phyloP scores from a whole-genome alignment of 1,140 invertebrate species.

The Neodiprion virginianus region DNA sequence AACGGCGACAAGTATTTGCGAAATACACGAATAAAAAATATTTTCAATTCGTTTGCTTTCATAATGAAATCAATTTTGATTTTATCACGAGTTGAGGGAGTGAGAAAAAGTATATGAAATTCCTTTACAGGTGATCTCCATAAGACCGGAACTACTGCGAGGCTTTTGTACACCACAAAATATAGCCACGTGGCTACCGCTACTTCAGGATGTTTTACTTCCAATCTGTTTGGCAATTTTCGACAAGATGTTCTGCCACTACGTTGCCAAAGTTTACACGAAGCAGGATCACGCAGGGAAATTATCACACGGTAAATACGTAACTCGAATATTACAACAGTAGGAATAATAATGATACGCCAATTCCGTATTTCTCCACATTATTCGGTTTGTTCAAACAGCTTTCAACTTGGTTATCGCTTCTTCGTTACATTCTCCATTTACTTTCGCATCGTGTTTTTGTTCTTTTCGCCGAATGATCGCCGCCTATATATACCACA shows the following conservation, averaged over 20 bases:
- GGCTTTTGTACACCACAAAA: constrained; percentile 51
- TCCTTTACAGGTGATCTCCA: constrained; percentile 50
- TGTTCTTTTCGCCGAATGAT: too few species aligned
- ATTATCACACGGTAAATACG: constrained; percentile 46
- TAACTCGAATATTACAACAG: not conserved
- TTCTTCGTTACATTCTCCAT: not conserved
- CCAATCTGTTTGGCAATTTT: constrained; percentile 60
- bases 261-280: constrained; percentile 59
- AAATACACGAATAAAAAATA: too few species aligned
- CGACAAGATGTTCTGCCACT: constrained; percentile 61
- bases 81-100: too few species aligned
- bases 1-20: too few species aligned
- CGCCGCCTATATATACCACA: too few species aligned
- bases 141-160: constrained; percentile 50
- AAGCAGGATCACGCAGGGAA: constrained; percentile 49
- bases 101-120: not conserved
- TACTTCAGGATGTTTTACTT: constrained; percentile 60
- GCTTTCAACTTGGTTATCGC: not conserved
- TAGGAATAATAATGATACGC: constrained; percentile 8
- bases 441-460: not conserved
- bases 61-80: too few species aligned
- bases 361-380: too few species aligned
- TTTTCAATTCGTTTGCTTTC: too few species aligned
- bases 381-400: not conserved
- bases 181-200: constrained; percentile 57